phyloP scores from a whole-genome alignment of 1,140 invertebrate species.

The Aphelinus certus region DNA sequence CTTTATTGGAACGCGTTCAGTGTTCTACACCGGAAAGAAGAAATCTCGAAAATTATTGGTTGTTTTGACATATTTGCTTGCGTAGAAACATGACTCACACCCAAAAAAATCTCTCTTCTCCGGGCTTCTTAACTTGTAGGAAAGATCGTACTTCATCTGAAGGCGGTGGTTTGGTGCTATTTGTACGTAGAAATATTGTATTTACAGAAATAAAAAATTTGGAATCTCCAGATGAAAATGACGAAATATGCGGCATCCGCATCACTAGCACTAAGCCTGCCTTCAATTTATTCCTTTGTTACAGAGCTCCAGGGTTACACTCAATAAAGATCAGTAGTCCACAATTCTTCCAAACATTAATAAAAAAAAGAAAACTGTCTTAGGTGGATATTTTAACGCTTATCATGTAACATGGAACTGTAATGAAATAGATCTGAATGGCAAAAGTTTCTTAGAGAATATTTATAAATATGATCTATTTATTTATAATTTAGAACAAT shows the following conservation, averaged over 20 bases:
- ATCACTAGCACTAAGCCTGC: constrained; percentile 13
- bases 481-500: neutral
- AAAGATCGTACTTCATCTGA: too few relatives aligned
- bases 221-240: neutral
- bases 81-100: too few relatives aligned
- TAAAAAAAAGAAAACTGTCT: neutral
- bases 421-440: neutral
- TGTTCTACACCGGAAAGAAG: too few relatives aligned
- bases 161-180: constrained; percentile 25
- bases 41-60: too few relatives aligned
- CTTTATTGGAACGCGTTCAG: too few relatives aligned
- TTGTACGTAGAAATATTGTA: constrained; percentile 10
- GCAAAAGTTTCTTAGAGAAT: neutral
- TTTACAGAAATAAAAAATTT: constrained; percentile 21
- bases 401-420: constrained; percentile 14
- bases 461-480: neutral
- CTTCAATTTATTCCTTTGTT: constrained; percentile 1
- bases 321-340: neutral
- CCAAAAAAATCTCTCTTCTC: too few relatives aligned
- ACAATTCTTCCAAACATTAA: neutral
- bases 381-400: constrained; percentile 11
- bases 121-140: too few relatives aligned
- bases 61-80: too few relatives aligned
- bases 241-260: constrained; percentile 19
- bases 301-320: neutral